Base-by-base conservation (phyloP, 2,797 vertebrate genomes). In the Sitta carolinensis region DNA sequence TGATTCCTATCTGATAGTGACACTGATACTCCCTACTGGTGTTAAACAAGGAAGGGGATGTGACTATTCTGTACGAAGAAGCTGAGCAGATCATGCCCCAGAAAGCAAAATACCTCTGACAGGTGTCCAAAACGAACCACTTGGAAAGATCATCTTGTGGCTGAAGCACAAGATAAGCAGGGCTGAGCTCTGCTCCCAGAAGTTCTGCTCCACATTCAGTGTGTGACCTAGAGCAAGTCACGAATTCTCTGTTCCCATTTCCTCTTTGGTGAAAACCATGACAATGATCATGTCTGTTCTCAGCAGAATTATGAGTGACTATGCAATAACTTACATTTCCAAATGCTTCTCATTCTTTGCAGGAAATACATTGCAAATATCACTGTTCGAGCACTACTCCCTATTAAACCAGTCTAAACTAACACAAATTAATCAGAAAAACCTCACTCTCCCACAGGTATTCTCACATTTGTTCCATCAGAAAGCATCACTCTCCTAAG, bases 211-310 rank as follows among this genome's bases (percentile, higher is more conserved):
- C 68, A 64, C 0, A 1, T n/a, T 83, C 5, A 0, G 34, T 88
- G 67, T 87, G 79, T 93, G 95, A 97, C 90, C 94, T 79, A 84
- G 4, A 95, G 50, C 70, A 94, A 94, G 86, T 94, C 89, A 96
- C 19, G 9, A 96, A 96, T 89, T 91, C 87, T 94, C 91, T 82
- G 70, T 77, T 96, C 91, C 87, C 21, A 19, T 77, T 96, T 97
- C 83, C 83, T 84, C 74, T 93, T 70, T 81, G 85, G 63, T 74
- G 80, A 91, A 94, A 90, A 94, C 54, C 38, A 91, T 79, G 94
- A 89, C 29, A 26, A 58, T n/a, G 54, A 73, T 54, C 25, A 23
- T 42, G 55, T 21, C 70, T 90, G 25, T 69, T 94, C 88, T 91
- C 93, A 88, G 90, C 69, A 82, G 83, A 84, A 62, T 58, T 75